A percentile compares a stretch with the other conserved stretches of the same genome.
These are phyloP conservation scores for Tylochromis polylepis DNA, from an alignment of 2,113 vertebrate genomes.

Conservation along the genomic window DNA sequence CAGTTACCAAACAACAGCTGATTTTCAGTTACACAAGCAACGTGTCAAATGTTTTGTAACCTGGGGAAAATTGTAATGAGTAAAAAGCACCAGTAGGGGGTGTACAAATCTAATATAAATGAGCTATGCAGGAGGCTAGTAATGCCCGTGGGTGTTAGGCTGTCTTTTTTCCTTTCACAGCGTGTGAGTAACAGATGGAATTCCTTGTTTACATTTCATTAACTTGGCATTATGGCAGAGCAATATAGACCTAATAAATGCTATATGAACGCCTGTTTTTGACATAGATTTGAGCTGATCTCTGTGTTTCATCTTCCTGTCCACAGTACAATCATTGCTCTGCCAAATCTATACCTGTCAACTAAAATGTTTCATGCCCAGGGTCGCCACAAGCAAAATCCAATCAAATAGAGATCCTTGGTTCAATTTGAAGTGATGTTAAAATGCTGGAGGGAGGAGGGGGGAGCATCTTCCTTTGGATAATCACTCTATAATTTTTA, in stretches of 20 bases:
- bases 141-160: not conserved
- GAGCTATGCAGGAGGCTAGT: not conserved
- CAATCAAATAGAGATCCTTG: conserved; percentile 2
- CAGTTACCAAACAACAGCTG: conserved; percentile 51
- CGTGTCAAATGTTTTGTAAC: conserved; percentile 54
- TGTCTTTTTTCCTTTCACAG: not conserved
- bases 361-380: not conserved
- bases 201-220: conserved; percentile 17
- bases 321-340: not conserved
- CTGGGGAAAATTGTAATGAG: not conserved
- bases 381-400: not conserved
- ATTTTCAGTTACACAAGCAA: conserved; percentile 52
- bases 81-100: conserved; percentile 31
- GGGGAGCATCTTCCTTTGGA: not conserved
- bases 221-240: not conserved
- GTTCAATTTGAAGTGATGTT: not conserved
- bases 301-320: not conserved
- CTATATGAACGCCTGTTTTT: not conserved
- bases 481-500: not conserved
- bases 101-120: conserved; percentile 21
- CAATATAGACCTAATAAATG: not conserved
- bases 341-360: not conserved
- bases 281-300: not conserved
- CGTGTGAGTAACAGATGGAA: conserved; percentile 5
- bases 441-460: not conserved